These are phyloP conservation scores for Pithecia hirsuta DNA, from an alignment of 2,797 vertebrate genomes.

Conservation along the genomic window DNA sequence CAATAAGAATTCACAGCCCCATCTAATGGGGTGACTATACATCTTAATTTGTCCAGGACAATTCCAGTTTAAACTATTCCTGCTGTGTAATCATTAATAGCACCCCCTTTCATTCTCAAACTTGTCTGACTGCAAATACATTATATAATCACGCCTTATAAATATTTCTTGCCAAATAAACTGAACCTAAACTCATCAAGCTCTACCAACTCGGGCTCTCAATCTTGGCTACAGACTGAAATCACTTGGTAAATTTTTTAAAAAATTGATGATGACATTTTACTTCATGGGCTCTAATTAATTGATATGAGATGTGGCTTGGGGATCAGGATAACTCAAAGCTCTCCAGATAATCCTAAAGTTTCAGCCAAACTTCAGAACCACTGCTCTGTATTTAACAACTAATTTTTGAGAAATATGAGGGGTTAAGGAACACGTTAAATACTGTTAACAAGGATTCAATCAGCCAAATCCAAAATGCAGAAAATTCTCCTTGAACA, in stretches of 20 bases:
- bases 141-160: background rate
- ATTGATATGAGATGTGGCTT: background rate
- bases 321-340: background rate
- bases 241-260: background rate
- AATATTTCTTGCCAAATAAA: conserved; percentile 44
- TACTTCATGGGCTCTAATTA: background rate
- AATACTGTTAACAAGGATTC: background rate
- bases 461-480: background rate
- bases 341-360: background rate
- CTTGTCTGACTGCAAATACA: background rate
- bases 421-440: background rate
- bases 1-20: background rate
- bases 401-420: background rate
- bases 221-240: background rate
- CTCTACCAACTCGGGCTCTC: background rate
- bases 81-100: background rate
- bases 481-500: conserved; percentile 1
- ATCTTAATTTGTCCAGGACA: background rate
- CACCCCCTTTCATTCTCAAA: background rate
- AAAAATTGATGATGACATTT: background rate
- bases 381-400: background rate
- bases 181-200: conserved; percentile 10
- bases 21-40: background rate
- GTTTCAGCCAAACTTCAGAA: background rate
- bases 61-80: background rate